A percentile compares a stretch with the other conserved stretches of the same genome.
These are phyloP conservation scores for Hirtodrosophila cameraria DNA, from an alignment of 2,888 invertebrate genomes.

Conservation along the genomic window DNA sequence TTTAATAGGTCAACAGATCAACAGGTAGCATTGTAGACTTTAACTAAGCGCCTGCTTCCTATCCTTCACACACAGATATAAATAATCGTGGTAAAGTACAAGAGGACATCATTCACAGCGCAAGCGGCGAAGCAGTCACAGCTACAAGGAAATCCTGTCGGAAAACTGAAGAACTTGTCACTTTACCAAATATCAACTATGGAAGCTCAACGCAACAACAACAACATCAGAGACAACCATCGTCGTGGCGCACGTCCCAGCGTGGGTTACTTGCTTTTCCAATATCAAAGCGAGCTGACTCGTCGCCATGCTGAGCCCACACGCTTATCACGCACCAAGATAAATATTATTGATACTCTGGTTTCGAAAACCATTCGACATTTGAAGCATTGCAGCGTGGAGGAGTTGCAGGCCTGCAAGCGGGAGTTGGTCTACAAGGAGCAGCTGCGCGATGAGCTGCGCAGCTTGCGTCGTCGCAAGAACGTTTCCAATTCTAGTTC, in stretches of 20 bases:
- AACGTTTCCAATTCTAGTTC: background rate
- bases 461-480: slow-evolving; percentile 45
- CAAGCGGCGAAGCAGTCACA: slow-evolving; percentile 48
- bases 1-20: background rate
- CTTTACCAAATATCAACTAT: background rate
- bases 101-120: slow-evolving; percentile 70
- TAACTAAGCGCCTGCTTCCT: slow-evolving; percentile 26
- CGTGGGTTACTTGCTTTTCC: slow-evolving; percentile 67
- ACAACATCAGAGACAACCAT: slow-evolving; percentile 17
- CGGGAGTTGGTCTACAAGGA: slow-evolving; percentile 69
- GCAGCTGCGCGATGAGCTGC: slow-evolving; percentile 61
- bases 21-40: slow-evolving; percentile 36
- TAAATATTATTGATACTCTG: slow-evolving; percentile 68
- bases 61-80: too few relatives aligned
- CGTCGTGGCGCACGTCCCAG: slow-evolving; percentile 59
- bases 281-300: slow-evolving; percentile 71
- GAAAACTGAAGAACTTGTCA: background rate
- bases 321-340: slow-evolving; percentile 65
- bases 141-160: slow-evolving; percentile 2
- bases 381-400: slow-evolving; percentile 61
- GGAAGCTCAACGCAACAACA: slow-evolving; percentile 49
- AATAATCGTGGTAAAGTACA: slow-evolving; percentile 63
- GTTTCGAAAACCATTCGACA: slow-evolving; percentile 68
- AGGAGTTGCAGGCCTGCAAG: slow-evolving; percentile 73
- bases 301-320: slow-evolving; percentile 57